Evolutionary conservation across 2,797 vertebrate genomes (phyloP).

Genomic region (Centroberyx gerrardi): DNA sequence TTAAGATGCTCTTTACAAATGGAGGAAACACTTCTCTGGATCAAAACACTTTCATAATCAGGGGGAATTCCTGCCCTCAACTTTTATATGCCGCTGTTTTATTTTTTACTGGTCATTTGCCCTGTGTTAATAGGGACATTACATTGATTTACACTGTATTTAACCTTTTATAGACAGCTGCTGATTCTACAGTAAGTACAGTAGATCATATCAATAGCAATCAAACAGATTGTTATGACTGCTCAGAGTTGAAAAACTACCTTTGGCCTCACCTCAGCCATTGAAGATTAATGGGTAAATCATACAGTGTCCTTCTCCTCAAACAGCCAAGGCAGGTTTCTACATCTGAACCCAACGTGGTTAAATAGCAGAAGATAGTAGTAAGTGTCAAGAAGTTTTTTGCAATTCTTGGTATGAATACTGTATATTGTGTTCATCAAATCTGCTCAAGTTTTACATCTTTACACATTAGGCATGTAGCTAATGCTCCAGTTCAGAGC

Average conservation of each 20-base stretch:
- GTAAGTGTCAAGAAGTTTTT: conserved; percentile 1
- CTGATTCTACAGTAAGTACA: not conserved
- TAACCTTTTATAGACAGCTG: conserved; percentile 17
- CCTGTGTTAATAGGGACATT: conserved; percentile 1
- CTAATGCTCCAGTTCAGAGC: conserved; percentile 37
- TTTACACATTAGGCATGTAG: conserved; percentile 29
- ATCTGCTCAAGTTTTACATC: conserved; percentile 5
- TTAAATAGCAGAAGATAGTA: not conserved
- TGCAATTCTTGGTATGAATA: not conserved
- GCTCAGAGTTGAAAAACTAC: too few relatives aligned
- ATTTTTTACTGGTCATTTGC: conserved; percentile 11
- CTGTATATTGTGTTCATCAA: not conserved
- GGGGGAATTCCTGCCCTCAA: not conserved
- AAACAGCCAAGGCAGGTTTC: not conserved
- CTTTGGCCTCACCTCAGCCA: not conserved
- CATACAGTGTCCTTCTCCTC: conserved; percentile 19
- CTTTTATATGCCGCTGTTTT: not conserved
- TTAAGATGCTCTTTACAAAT: not conserved
- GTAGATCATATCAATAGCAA: not conserved
- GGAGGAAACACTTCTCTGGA: not conserved
- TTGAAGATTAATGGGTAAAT: conserved; percentile 30
- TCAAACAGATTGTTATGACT: too few relatives aligned
- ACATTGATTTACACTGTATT: conserved; percentile 46
- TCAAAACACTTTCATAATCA: not conserved
- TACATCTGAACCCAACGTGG: not conserved